Base-by-base conservation (phyloP, 1,140 invertebrate genomes). In the Caerostris extrusa region DNA sequence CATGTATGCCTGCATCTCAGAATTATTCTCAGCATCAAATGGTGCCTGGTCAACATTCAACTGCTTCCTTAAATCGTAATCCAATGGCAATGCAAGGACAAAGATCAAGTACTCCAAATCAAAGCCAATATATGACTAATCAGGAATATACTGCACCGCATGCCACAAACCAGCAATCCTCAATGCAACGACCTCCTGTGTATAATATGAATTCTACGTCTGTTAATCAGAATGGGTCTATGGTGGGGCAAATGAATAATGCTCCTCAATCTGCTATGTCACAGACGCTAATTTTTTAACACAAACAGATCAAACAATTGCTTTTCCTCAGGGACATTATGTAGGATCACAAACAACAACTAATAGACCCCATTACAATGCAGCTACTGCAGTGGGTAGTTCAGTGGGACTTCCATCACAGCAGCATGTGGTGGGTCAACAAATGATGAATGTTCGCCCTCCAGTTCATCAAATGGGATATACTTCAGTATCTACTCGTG, bases 311-410 rank as follows among this genome's bases (percentile, higher is more conserved):
- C 94, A 94, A 77, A 12, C 91, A 60, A 85, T 94, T 64, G 60
- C 91, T 60, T 94, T 82, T 91, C 85, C 94, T 94, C 94, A 94
- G 94, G 94, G 94, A 94, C 94, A 91, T 71, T 94, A 94, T 91
- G 89, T 82, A 60, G 71, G 91, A 34, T 91, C 94, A 57, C 94
- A 94, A 83, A 58, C 94, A 61, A 53, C 94, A 57, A 19, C 88
- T 55, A 94, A 91, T 85, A 91, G 91, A 91, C 90, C 91, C 53
- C 94, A 93, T 69, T 94, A 93, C 56, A 94, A 67, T 91, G 57
- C 90, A 50, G 85, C 57, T n/a, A 67, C 53, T 93, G 82, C 93
- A 55, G 93, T 90, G 53, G 86, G 93, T 83, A 93, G 58, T 60
- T 57, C 67, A 50, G 93, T 88, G 12, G 83, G 61, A 6, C 85